Base-by-base conservation (phyloP, 2,113 vertebrate species). In the Gorsachius goisagi region DNA sequence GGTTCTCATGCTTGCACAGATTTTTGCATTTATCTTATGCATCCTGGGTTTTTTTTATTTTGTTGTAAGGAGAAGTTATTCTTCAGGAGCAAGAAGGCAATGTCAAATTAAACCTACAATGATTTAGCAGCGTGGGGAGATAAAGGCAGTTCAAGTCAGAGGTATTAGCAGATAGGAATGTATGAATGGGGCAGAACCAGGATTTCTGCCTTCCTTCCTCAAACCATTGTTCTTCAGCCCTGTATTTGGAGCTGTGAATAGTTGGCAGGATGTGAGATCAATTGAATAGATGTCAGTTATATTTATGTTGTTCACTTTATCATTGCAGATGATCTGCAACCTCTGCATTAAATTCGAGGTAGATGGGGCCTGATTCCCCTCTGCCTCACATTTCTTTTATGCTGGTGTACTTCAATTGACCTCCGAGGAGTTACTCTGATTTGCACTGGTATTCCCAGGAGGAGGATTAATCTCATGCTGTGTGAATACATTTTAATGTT, bases 151-250 rank as follows among this genome's bases (percentile, higher is more conserved):
- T 94, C 30, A 32, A 68, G 53, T 59, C 5, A 1, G 44, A 88
- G 35, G 32, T 77, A 78, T 84, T 50, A 79, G 35, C 41, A 87
- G 66, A 68, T 9, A 75, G 30, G 16, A 95, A 91, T 75, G 68
- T 72, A 88, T 83, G 74, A 92, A 85, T 75, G 67, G 68, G 77
- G 37, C 76, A 91, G 85, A 85, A 82, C 11, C 28, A 30, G 88
- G 67, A 92, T 95, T 95, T 93, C 89, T 95, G 72, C 75, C 59
- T 95, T 49, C 30, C 74, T 95, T 94, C 92, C 79, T 97, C 14
- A 1, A 84, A 85, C 87, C 85, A 90, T 93, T 96, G 91, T 95
- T 97, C 92, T 95, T 78, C 84, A 87, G 68, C 50, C 58, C 77
- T 93, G 28, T 72, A 52, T 85, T 64, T 93, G 83, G 84, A 95